phyloP scores from a whole-genome alignment of 1,140 invertebrate genomes.

The Pseudomyrmex sp. region DNA sequence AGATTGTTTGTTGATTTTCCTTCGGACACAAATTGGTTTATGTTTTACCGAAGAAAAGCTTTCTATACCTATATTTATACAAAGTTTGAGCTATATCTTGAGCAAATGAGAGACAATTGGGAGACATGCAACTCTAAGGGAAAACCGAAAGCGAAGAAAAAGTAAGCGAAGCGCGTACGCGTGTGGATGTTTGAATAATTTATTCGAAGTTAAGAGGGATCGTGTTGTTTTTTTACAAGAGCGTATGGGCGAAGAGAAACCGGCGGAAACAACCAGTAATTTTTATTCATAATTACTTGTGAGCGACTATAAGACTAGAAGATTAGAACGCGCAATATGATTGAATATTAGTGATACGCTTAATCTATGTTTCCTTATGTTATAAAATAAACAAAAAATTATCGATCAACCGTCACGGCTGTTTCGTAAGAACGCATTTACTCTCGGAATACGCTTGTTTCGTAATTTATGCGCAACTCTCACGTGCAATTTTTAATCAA shows the following conservation, averaged over 20 bases:
- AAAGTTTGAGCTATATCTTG: constrained; percentile 35
- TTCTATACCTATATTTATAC: constrained; percentile 20
- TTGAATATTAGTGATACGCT: constrained; percentile 10
- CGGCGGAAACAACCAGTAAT: constrained; percentile 34
- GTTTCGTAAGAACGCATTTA: background rate
- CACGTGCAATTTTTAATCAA: constrained; percentile 2
- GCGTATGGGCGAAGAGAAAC: constrained; percentile 3
- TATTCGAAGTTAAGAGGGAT: constrained; percentile 46
- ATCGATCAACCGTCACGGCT: constrained; percentile 8
- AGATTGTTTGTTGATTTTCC: constrained; percentile 36
- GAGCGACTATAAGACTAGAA: constrained; percentile 38
- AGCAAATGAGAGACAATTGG: constrained; percentile 28
- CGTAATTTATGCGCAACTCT: background rate
- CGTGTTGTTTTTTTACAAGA: constrained; percentile 43
- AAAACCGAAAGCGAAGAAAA: constrained; percentile 2
- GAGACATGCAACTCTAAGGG: constrained; percentile 13
- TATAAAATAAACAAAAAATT: constrained; percentile 43
- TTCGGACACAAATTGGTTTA: background rate
- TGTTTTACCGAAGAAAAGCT: constrained; percentile 1
- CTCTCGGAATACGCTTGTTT: too few species aligned
- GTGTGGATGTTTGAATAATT: constrained; percentile 37
- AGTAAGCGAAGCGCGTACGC: background rate
- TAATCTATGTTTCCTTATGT: constrained; percentile 40
- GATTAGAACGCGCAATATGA: constrained; percentile 19
- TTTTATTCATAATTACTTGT: constrained; percentile 49